Conservation (phyloP, 2,797 vertebrate genomes). For the Phataginus tetradactyla region DNA sequence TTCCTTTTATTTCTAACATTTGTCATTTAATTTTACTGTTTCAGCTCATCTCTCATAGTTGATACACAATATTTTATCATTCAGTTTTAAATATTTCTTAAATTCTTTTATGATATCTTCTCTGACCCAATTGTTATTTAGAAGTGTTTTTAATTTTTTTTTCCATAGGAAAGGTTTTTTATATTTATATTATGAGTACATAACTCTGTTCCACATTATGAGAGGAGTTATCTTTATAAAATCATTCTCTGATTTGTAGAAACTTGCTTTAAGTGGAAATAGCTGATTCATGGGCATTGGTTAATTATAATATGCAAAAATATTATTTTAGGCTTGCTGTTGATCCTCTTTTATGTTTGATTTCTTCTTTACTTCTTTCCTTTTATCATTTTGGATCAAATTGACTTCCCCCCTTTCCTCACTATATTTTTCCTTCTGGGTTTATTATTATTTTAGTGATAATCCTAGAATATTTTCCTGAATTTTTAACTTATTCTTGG, state of each 20-base stretch:
- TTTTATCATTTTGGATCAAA: neutral
- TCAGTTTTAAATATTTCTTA: neutral
- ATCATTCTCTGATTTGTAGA: neutral
- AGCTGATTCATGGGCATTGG: neutral
- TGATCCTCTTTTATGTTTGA: neutral
- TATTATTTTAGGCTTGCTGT: neutral
- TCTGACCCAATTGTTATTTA: neutral
- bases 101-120: neutral
- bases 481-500: neutral
- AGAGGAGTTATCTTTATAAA: neutral
- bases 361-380: neutral
- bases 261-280: slow-evolving; percentile 23
- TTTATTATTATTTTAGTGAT: neutral
- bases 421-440: neutral
- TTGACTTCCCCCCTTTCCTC: neutral
- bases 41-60: neutral
- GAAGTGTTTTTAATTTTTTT: neutral
- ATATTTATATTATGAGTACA: neutral
- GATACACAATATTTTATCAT: neutral
- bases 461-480: neutral
- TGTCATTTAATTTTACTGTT: neutral
- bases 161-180: neutral
- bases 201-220: neutral
- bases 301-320: neutral
- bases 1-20: neutral